A percentile compares a stretch with the other conserved stretches of the same genome.
Conservation (phyloP, 2,113 vertebrate genomes). For the Aegotheles bennettii region DNA sequence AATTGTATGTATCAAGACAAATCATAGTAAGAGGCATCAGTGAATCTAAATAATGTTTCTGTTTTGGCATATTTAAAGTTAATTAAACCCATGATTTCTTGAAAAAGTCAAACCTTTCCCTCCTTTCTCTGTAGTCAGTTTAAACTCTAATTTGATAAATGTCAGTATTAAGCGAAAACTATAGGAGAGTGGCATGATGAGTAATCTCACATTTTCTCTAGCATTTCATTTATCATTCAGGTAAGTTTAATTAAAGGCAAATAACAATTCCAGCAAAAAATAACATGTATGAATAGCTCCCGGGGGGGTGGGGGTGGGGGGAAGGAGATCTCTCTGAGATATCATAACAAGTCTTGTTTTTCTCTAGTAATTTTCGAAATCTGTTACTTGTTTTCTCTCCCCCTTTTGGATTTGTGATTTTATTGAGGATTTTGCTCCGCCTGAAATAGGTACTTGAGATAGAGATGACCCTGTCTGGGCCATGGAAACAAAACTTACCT, state of each 20-base stretch:
- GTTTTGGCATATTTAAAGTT: neutral
- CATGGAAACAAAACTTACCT: neutral
- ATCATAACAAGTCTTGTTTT: neutral
- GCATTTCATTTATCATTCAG: neutral
- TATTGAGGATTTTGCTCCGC: neutral
- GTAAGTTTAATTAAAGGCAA: constrained; percentile 12
- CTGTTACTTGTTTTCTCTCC: neutral
- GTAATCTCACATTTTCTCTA: neutral
- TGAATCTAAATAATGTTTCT: neutral
- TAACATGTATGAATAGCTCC: neutral
- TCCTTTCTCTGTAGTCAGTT: neutral
- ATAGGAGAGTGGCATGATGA: neutral
- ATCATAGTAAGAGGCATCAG: neutral
- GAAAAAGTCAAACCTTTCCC: neutral
- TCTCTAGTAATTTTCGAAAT: neutral
- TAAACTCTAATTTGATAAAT: constrained; percentile 11
- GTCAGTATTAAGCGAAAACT: neutral
- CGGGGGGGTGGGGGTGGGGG: too few relatives aligned
- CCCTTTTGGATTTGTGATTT: neutral
- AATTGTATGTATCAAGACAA: neutral
- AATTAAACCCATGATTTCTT: neutral
- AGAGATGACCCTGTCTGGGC: neutral
- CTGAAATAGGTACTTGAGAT: neutral
- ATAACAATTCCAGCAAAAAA: neutral
- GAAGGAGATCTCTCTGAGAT: too few relatives aligned